phyloP scores from a whole-genome alignment of 53 echinoderm and acorn worm species.

The Temnopleurus reevesii region DNA sequence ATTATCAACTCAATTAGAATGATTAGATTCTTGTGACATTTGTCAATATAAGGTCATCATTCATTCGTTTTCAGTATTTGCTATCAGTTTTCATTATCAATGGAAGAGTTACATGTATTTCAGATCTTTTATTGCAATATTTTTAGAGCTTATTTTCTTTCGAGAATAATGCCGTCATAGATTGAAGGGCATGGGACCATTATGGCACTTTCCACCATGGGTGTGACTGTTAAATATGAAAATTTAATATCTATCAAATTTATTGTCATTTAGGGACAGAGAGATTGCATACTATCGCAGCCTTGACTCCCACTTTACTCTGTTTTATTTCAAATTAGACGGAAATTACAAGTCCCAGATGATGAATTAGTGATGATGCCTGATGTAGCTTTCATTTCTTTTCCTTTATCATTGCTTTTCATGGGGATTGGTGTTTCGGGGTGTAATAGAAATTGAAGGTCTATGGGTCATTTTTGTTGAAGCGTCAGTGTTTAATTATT shows the following conservation, averaged over 20 bases:
- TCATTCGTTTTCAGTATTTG: too few relatives aligned
- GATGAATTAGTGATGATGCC: conserved; percentile 14
- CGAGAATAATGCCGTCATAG: not conserved
- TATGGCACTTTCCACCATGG: not conserved
- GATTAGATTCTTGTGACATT: not conserved
- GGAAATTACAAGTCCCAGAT: conserved; percentile 11
- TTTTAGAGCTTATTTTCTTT: not conserved
- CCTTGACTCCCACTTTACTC: not conserved
- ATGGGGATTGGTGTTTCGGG: not conserved
- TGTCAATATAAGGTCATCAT: not conserved
- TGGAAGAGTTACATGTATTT: too few relatives aligned
- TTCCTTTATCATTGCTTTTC: not conserved
- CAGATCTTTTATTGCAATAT: not conserved
- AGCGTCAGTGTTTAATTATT: conserved; percentile 29
- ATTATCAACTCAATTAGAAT: not conserved
- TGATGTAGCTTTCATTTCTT: not conserved
- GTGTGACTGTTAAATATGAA: not conserved
- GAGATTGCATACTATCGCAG: not conserved
- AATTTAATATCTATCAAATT: not conserved
- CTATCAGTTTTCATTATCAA: too few relatives aligned
- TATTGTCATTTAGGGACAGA: not conserved
- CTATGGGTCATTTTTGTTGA: conserved; percentile 5
- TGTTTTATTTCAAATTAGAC: not conserved
- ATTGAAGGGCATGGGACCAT: not conserved
- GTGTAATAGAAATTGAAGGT: not conserved